Evolutionary conservation across 2,113 vertebrate genomes (phyloP).

Genomic region (Gulo gulo): DNA sequence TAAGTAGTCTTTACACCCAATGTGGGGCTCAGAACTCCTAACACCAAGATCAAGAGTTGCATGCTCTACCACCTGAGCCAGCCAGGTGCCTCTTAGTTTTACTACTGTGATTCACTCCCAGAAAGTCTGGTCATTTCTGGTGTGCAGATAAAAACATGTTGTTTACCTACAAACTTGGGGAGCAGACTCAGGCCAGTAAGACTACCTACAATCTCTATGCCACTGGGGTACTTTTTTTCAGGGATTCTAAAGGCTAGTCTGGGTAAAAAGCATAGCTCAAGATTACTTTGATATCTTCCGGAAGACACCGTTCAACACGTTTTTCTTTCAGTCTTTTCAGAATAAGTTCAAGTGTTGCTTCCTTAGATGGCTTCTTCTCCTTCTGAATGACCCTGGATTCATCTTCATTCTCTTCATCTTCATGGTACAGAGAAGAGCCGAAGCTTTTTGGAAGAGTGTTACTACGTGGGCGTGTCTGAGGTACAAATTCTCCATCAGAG

Average conservation of each 20-base stretch:
- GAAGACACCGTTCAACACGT: conserved; percentile 92
- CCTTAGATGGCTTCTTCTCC: conserved; percentile 88
- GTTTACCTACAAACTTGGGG: not conserved
- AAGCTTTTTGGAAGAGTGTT: conserved; percentile 99
- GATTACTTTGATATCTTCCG: conserved; percentile 94
- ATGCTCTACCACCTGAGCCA: not conserved
- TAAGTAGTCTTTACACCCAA: not conserved
- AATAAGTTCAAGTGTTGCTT: conserved; percentile 94
- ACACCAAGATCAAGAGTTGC: not conserved
- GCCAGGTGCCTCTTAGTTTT: not conserved
- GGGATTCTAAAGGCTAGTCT: not conserved
- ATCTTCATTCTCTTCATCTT: conserved; percentile 82
- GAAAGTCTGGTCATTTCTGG: not conserved
- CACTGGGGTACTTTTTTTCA: not conserved
- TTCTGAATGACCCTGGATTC: conserved; percentile 80
- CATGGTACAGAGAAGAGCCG: conserved; percentile 94
- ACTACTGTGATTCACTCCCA: not conserved
- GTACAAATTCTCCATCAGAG: conserved; percentile 91
- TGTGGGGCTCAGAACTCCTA: not conserved
- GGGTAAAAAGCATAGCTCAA: conserved; percentile 38
- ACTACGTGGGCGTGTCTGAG: conserved; percentile 93
- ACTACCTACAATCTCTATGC: not conserved
- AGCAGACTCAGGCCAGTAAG: not conserved
- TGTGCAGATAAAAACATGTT: not conserved
- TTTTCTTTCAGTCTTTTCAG: conserved; percentile 91